Conservation (phyloP, 2,113 vertebrate species). For the Regulus satrapa region DNA sequence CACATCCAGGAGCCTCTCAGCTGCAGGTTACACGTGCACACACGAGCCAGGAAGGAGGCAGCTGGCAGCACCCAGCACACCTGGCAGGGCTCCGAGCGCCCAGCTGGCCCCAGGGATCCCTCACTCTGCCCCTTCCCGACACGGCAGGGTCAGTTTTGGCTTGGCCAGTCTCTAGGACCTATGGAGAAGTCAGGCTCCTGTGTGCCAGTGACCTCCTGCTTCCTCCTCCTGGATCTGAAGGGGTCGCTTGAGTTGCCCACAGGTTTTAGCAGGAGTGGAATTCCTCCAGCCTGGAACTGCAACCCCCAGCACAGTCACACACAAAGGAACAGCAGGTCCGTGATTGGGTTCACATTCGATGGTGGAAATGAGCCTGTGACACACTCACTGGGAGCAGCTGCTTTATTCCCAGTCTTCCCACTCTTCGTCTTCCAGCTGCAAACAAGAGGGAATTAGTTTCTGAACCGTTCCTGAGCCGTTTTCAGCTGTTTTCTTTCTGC, state of each 20-base stretch:
- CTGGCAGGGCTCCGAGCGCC: neutral
- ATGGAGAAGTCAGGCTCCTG: neutral
- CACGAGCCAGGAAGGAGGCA: neutral
- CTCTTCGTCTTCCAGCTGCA: conserved; percentile 91
- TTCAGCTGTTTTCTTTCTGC: neutral
- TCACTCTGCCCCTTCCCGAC: neutral
- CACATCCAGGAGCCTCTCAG: neutral
- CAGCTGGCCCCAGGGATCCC: neutral
- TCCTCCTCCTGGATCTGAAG: neutral
- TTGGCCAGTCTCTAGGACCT: neutral
- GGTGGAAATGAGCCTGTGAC: conserved; percentile 55
- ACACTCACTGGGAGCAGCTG: conserved; percentile 10
- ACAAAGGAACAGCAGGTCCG: conserved; percentile 45
- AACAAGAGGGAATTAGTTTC: neutral
- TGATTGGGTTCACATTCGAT: conserved; percentile 27
- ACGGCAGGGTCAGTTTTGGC: neutral
- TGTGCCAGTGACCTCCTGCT: neutral
- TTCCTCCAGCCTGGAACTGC: conserved; percentile 40
- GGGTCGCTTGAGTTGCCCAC: neutral
- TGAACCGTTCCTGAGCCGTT: neutral
- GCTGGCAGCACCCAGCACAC: neutral
- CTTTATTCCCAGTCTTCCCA: conserved; percentile 98
- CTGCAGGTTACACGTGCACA: neutral
- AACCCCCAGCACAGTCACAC: conserved; percentile 52
- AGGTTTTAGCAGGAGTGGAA: conserved; percentile 13